Conservation (phyloP, 2,113 vertebrate species). For the Agapornis roseicollis region DNA sequence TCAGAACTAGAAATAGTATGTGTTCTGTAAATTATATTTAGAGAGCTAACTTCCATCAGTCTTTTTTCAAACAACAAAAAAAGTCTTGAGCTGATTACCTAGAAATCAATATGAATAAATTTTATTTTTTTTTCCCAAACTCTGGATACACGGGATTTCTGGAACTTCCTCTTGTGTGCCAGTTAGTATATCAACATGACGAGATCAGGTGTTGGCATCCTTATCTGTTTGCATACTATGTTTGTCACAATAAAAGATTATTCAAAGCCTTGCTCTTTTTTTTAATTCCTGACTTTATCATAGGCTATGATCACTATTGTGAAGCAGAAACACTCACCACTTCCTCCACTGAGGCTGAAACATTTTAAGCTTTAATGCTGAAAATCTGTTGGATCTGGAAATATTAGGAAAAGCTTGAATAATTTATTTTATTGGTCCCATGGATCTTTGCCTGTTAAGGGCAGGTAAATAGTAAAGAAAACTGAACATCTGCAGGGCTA, state of each 20-base stretch:
- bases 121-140: background rate
- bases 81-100: background rate
- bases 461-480: background rate
- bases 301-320: background rate
- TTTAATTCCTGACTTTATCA: background rate
- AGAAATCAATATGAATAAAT: background rate
- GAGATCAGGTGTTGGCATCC: background rate
- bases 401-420: background rate
- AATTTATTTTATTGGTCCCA: background rate
- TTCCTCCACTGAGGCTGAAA: background rate
- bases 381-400: background rate
- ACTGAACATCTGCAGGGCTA: background rate
- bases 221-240: background rate
- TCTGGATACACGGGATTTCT: background rate
- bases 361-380: background rate
- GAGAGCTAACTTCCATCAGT: background rate
- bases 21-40: background rate
- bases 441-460: background rate
- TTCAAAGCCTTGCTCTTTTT: background rate
- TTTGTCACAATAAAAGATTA: background rate
- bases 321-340: background rate
- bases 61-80: background rate
- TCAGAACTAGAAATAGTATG: background rate
- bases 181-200: background rate
- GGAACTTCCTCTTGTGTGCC: background rate